Evolutionary conservation across 2,113 vertebrate species (phyloP), one percentile per base, ranked within the genome.

Genomic region (Ifrita kowaldi): DNA sequence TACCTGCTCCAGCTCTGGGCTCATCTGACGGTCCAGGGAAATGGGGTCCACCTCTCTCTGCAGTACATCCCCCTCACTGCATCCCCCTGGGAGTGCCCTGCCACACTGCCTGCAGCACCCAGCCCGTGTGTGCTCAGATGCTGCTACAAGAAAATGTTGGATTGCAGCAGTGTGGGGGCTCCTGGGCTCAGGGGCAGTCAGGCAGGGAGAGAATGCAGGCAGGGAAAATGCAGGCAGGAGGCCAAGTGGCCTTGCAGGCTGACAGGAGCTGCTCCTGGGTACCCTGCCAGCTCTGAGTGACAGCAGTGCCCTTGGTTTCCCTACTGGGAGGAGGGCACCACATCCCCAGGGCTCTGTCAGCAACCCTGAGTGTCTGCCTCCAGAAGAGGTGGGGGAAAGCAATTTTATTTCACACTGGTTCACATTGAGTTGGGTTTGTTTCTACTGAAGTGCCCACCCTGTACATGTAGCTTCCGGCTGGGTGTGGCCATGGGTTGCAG

Each of bases 251-350:
- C 49, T 42, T 10, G 9, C 2, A 2, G 70, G 39, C 56, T 95
- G 28, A 12, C 5, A 3, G 74, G 32, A 63, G 62, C 56, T 44
- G 47, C 28, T 90, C 11, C 0, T 0, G 14, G 19, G 30, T 13
- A 3, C 24, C 32, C 79, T 81, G 59, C 23, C 50, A 67, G 47
- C 24, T 49, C 32, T 2, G 3, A 80, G 59, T 5, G 4, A 30
- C 13, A 63, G 42, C 62, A 71, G 39, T 71, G 65, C 22, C 70
- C 52, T 86, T n/a, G 47, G 24, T 21, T 88, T 55, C 20, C 56
- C 57, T 21, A 1, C 18, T 1, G 2, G 30, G 16, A 47, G 0
- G 0, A 71, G 35, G 33, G 6, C 11, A 62, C 7, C 0, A 0
- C 9, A 2, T 55, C 15, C 22, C 47, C 2, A 2, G 24, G 2